phyloP scores from a whole-genome alignment of 2,113 vertebrate species.

The Micronycteris hirsuta region DNA sequence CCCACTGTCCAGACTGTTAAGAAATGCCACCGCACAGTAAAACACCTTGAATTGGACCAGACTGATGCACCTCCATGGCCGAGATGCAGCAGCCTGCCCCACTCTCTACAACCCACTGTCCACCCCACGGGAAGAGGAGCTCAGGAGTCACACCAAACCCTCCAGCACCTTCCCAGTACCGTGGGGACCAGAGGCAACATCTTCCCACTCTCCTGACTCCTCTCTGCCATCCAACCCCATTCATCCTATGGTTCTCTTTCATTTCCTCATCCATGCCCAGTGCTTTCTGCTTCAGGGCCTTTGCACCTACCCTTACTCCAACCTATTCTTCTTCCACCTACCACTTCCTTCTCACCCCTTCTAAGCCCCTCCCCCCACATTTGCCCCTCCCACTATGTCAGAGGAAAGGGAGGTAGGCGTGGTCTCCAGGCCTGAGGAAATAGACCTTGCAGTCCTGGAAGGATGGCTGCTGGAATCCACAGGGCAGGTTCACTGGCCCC shows the following conservation, averaged over 20 bases:
- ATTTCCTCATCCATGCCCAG: not conserved
- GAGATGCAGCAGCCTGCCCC: fast-evolving
- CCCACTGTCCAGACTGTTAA: not conserved
- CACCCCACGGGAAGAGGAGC: not conserved
- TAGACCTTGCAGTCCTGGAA: no score
- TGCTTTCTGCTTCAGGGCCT: not conserved
- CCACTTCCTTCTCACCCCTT: no score
- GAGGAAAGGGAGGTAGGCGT: no score
- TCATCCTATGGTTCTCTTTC: not conserved
- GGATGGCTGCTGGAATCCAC: no score
- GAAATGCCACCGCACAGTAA: not conserved
- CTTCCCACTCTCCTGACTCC: not conserved
- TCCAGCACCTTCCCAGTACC: not conserved
- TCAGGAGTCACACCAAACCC: not conserved
- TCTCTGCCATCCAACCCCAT: not conserved
- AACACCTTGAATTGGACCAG: not conserved
- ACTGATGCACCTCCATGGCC: not conserved
- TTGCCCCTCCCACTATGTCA: no score
- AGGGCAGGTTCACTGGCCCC: no score
- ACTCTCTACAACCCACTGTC: fast-evolving
- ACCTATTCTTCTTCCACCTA: no score
- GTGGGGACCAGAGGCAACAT: no score
- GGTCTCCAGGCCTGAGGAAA: no score
- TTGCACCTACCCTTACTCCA: not conserved
- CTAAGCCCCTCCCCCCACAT: no score